phyloP scores from a whole-genome alignment of 2,113 vertebrate species.

The Myrmecobius fasciatus region DNA sequence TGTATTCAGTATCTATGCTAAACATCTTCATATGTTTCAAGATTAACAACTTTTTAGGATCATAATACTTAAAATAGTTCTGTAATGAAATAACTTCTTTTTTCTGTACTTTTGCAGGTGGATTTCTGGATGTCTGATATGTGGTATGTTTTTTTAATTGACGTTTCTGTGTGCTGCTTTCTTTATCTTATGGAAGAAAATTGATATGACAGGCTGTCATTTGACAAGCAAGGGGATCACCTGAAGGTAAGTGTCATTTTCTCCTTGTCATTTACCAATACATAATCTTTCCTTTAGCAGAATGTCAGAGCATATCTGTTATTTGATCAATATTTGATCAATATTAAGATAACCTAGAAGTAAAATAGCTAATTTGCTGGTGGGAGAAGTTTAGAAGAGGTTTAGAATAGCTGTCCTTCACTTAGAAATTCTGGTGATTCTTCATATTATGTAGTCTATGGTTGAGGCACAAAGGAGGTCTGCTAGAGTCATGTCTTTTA shows the following conservation, averaged over 20 bases:
- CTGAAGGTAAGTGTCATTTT: not conserved
- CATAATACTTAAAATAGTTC: not conserved
- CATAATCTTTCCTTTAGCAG: not conserved
- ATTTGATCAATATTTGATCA: not conserved
- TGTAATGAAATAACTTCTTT: not conserved
- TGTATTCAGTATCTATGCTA: not conserved
- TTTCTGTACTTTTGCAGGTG: not conserved
- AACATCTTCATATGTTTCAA: not conserved
- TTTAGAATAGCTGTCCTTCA: not conserved
- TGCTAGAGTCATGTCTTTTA: not conserved
- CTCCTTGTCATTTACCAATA: not conserved
- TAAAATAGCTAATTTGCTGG: not conserved
- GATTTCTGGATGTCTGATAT: not conserved
- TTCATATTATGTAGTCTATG: not conserved
- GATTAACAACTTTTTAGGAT: not conserved
- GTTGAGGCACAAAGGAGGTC: not conserved
- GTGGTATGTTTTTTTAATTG: not conserved
- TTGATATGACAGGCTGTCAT: not conserved
- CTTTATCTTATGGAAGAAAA: not conserved
- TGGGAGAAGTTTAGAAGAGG: not conserved
- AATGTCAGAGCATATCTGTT: not conserved
- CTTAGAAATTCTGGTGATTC: not conserved
- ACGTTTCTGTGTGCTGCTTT: not conserved
- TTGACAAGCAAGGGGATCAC: not conserved
- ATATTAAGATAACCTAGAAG: not conserved